Evolutionary conservation across 2,888 invertebrate genomes (phyloP).

Genomic region (Pachydiplax longipennis): DNA sequence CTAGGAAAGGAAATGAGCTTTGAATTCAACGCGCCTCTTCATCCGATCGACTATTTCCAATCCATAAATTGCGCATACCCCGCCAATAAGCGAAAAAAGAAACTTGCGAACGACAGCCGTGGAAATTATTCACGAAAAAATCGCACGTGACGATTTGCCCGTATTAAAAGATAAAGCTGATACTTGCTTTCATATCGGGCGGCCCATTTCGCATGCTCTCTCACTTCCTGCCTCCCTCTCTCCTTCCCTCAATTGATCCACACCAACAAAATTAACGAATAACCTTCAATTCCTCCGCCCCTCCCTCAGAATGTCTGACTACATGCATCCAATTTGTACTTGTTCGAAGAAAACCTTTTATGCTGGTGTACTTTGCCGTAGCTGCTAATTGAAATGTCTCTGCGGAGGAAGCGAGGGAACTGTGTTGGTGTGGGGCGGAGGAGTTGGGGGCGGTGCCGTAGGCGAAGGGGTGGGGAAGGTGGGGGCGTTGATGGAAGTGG

Average conservation of each 20-base stretch:
- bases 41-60: not conserved
- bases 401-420: constrained; percentile 7
- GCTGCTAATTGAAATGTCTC: constrained; percentile 44
- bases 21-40: not conserved
- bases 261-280: constrained; percentile 23
- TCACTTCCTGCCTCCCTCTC: not conserved
- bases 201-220: not conserved
- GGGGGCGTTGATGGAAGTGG: not conserved
- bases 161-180: not conserved
- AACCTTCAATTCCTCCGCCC: not conserved
- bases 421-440: not conserved
- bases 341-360: constrained; percentile 44
- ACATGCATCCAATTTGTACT: constrained; percentile 45
- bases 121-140: not conserved
- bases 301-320: constrained; percentile 12
- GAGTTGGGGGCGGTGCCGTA: not conserved
- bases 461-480: not conserved
- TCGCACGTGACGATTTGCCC: not conserved
- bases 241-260: not conserved
- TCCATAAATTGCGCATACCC: no score
- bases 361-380: constrained; percentile 43
- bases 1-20: not conserved
- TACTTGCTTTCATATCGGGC: no score
- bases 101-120: not conserved
- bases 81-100: no score